A percentile compares a stretch with the other conserved stretches of the same genome.
phyloP scores from a whole-genome alignment of 2,113 vertebrate species.

The Cyprinodon variegatus region DNA sequence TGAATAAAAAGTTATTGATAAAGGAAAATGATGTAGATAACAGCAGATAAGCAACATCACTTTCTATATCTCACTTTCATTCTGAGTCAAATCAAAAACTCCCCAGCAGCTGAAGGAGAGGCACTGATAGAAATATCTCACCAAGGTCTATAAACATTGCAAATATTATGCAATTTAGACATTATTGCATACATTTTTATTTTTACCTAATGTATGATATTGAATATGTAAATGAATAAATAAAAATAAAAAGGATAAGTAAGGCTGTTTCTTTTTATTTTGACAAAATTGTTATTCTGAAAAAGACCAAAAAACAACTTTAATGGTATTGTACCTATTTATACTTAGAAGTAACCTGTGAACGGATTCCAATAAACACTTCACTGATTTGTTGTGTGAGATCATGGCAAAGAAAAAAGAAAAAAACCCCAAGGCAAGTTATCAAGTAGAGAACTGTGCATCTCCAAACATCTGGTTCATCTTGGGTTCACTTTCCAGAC shows the following conservation, averaged over 20 bases:
- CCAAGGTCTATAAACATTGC: no score
- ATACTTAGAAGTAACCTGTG: no score
- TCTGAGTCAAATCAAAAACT: neutral
- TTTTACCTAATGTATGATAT: no score
- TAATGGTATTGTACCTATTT: no score
- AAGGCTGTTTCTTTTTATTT: no score
- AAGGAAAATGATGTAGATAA: neutral
- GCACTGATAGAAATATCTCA: no score
- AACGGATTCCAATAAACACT: neutral
- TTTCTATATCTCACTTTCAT: neutral
- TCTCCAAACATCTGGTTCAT: neutral
- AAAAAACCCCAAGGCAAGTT: neutral
- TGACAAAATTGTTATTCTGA: no score
- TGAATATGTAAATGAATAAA: no score
- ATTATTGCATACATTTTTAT: no score
- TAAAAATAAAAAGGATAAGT: no score
- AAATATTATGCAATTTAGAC: no score
- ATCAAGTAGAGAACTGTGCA: neutral
- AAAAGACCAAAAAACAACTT: no score
- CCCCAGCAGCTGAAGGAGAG: neutral
- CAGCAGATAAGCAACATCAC: neutral
- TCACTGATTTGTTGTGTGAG: neutral
- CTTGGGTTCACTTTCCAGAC: neutral
- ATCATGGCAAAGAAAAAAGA: neutral
- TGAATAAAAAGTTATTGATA: neutral